Conservation (phyloP, 2,888 invertebrate species). For the Cremastinae sp. region DNA sequence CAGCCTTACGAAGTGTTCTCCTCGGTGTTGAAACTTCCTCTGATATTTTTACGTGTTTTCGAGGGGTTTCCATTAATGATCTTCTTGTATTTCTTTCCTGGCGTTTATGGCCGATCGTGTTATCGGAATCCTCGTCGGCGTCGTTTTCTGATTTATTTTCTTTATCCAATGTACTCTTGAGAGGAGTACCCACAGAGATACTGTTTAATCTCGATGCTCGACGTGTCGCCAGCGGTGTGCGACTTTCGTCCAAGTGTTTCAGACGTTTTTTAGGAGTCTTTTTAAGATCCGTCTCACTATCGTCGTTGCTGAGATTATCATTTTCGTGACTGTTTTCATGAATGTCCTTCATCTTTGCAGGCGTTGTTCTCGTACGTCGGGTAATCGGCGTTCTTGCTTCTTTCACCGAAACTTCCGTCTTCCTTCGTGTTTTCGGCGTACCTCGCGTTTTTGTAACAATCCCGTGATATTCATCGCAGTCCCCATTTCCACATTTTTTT, state of each 20-base stretch:
- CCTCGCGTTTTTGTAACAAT: neutral
- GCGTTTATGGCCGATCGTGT: slow-evolving; percentile 11
- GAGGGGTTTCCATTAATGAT: neutral
- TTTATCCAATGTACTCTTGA: slow-evolving; percentile 15
- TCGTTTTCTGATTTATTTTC: slow-evolving; percentile 47
- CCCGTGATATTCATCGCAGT: slow-evolving; percentile 31
- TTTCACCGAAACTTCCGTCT: neutral
- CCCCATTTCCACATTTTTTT: slow-evolving; percentile 34
- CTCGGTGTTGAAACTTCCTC: slow-evolving; percentile 39
- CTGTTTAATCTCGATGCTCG: slow-evolving; percentile 16
- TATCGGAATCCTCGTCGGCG: slow-evolving; percentile 15
- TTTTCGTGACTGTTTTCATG: no score
- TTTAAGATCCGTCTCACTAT: no score
- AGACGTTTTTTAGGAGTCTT: slow-evolving; percentile 11
- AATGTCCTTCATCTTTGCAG: neutral
- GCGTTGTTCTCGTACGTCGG: neutral
- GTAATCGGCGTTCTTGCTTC: neutral
- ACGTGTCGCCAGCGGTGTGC: slow-evolving; percentile 28
- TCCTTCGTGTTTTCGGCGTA: slow-evolving; percentile 19
- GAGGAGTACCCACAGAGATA: neutral
- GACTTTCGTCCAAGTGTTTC: neutral
- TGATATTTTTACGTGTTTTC: neutral
- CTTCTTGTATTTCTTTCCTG: slow-evolving; percentile 5
- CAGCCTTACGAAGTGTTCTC: slow-evolving; percentile 13
- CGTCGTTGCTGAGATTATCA: neutral